Conservation (phyloP, 2,888 invertebrate species). For the Punctoribates punctum region DNA sequence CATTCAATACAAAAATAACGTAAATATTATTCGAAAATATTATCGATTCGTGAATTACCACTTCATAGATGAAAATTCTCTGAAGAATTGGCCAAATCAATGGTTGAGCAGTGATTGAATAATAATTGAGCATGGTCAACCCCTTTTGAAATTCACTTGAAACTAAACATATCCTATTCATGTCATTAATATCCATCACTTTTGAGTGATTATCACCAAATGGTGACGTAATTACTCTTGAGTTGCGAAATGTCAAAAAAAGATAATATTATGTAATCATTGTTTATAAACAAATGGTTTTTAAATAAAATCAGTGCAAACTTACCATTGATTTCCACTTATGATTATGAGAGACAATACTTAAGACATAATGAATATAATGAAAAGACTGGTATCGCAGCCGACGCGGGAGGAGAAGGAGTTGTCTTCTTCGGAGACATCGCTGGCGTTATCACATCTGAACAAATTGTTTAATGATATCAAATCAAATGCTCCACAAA, state of each 20-base stretch:
- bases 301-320: not conserved
- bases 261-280: constrained; percentile 16
- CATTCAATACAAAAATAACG: no score
- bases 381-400: constrained; percentile 22
- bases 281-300: constrained; percentile 14
- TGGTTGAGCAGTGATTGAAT: no score
- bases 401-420: not conserved
- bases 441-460: constrained; percentile 62
- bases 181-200: no score
- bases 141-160: no score
- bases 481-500: constrained; percentile 38
- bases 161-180: no score
- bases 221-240: not conserved
- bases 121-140: no score
- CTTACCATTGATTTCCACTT: not conserved
- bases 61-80: no score
- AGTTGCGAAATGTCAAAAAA: not conserved
- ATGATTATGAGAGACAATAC: not conserved
- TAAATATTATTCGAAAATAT: no score
- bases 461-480: constrained; percentile 77
- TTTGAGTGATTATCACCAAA: not conserved
- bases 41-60: no score
- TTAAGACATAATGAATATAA: constrained; percentile 13
- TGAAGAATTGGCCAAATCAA: no score
- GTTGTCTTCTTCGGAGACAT: constrained; percentile 29